phyloP scores from a whole-genome alignment of 2,888 invertebrate genomes.

The Idaea dimidiata region DNA sequence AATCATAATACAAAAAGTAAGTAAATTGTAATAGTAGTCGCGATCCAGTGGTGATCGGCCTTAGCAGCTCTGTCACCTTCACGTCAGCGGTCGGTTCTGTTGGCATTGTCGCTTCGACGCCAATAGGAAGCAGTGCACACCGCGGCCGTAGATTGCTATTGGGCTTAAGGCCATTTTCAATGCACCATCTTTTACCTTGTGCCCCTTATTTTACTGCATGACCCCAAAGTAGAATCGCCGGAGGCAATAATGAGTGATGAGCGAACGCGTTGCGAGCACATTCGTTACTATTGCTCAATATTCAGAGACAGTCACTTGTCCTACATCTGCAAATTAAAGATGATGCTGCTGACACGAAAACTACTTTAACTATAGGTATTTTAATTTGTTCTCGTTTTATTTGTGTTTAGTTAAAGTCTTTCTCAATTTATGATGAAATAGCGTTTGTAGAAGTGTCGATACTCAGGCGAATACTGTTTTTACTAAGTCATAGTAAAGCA shows the following conservation, averaged over 20 bases:
- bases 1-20: slow-evolving; percentile 13
- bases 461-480: background rate
- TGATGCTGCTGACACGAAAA: slow-evolving; percentile 10
- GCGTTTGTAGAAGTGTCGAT: background rate
- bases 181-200: slow-evolving; percentile 82
- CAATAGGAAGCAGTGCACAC: slow-evolving; percentile 74
- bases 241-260: slow-evolving; percentile 42
- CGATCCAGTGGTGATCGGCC: slow-evolving; percentile 61
- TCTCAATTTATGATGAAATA: background rate
- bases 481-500: background rate
- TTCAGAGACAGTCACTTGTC: slow-evolving; percentile 1
- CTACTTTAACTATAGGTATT: slow-evolving; percentile 3
- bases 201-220: slow-evolving; percentile 71
- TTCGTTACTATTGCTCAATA: slow-evolving; percentile 19
- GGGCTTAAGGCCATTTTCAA: slow-evolving; percentile 80
- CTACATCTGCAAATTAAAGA: slow-evolving; percentile 13
- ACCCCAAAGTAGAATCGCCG: slow-evolving; percentile 60
- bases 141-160: slow-evolving; percentile 72
- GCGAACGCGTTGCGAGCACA: slow-evolving; percentile 30
- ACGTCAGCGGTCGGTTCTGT: slow-evolving; percentile 55
- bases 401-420: background rate
- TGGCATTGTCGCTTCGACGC: slow-evolving; percentile 76
- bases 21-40: slow-evolving; percentile 33
- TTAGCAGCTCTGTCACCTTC: slow-evolving; percentile 71
- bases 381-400: background rate